Percentiles rank a stretch among this genome's conserved stretches.
phyloP scores from a whole-genome alignment of 2,113 vertebrate genomes.

The Sander lucioperca region DNA sequence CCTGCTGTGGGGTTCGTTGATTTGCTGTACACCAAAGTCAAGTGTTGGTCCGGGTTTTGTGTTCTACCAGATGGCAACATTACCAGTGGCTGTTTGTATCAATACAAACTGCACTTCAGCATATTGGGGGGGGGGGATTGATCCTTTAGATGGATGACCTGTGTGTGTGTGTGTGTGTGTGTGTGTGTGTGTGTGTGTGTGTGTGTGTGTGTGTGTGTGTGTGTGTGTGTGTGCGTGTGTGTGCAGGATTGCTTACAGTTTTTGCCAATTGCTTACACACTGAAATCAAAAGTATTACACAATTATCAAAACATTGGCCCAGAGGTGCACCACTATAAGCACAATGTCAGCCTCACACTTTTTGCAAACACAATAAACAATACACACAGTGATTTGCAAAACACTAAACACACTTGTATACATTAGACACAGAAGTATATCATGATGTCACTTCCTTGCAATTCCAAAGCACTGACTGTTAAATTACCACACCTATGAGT shows the following conservation, averaged over 20 bases:
- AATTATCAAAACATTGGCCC: too few relatives aligned
- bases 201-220: background rate
- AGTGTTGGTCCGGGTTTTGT: slow-evolving; percentile 10
- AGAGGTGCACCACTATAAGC: too few relatives aligned
- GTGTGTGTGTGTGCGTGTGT: background rate
- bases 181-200: background rate
- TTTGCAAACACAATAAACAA: too few relatives aligned
- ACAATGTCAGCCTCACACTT: too few relatives aligned
- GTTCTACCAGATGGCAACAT: slow-evolving; percentile 43
- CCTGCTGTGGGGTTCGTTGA: background rate
- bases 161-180: background rate
- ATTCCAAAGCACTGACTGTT: too few relatives aligned
- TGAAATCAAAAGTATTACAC: too few relatives aligned
- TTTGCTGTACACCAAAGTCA: background rate
- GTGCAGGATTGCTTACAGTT: background rate
- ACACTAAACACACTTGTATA: too few relatives aligned
- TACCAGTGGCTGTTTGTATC: slow-evolving; percentile 47
- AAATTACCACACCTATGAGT: too few relatives aligned
- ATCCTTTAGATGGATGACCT: slow-evolving; percentile 44
- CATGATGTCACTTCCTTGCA: too few relatives aligned
- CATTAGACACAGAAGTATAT: too few relatives aligned
- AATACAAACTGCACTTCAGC: slow-evolving; percentile 33
- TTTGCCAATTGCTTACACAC: too few relatives aligned
- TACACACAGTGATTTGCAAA: too few relatives aligned
- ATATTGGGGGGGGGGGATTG: slow-evolving; percentile 28